Evolutionary conservation across 2,113 vertebrate species (phyloP).

Genomic region (Thinocorus orbignyianus): DNA sequence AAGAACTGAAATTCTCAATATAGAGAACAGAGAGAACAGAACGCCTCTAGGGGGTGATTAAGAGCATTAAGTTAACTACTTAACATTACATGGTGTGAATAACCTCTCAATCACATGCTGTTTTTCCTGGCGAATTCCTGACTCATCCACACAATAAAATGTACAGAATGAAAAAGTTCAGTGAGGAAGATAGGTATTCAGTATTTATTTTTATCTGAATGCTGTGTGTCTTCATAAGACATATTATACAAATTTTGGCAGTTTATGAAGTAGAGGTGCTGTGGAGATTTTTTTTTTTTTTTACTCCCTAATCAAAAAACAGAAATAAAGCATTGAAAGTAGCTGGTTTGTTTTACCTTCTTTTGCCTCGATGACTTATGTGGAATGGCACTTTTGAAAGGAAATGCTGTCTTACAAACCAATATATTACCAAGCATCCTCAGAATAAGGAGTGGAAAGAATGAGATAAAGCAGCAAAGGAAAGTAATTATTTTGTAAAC

Average conservation of each 20-base stretch:
- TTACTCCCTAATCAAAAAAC: not conserved
- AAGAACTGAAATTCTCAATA: not conserved
- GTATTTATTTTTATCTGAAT: not conserved
- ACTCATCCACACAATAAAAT: not conserved
- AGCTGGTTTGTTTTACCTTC: not conserved
- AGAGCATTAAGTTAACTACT: not conserved
- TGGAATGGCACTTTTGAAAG: not conserved
- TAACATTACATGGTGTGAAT: not conserved
- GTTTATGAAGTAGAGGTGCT: not conserved
- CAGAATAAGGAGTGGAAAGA: constrained; percentile 14
- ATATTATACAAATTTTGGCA: not conserved
- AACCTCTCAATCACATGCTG: not conserved
- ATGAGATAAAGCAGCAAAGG: constrained; percentile 22
- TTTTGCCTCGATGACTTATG: not conserved
- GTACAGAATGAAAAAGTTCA: not conserved
- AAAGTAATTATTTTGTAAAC: constrained; percentile 57
- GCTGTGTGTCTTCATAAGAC: not conserved
- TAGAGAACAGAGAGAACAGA: not conserved
- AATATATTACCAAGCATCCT: not conserved
- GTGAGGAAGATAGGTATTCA: not conserved
- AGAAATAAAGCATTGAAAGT: not conserved
- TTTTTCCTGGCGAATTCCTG: not conserved
- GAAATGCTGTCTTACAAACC: not conserved
- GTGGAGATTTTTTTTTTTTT: not conserved
- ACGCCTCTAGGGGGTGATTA: not conserved